Conservation (phyloP, 2,888 invertebrate species). For the Eupithecia exiguata region DNA sequence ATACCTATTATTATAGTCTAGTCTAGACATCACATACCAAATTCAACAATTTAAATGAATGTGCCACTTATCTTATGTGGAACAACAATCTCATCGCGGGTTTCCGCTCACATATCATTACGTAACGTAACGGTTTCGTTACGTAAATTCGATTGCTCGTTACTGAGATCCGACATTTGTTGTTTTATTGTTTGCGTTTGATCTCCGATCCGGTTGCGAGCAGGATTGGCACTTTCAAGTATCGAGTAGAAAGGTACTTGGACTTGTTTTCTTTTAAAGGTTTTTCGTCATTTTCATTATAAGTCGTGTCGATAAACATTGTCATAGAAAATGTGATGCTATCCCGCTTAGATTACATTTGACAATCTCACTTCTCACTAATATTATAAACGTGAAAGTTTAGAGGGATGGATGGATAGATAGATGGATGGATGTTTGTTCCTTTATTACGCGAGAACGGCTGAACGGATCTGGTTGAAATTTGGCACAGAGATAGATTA, state of each 20-base stretch:
- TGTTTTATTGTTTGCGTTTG: conserved; percentile 36
- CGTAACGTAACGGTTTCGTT: conserved; percentile 30
- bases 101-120: conserved; percentile 43
- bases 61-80: conserved; percentile 4
- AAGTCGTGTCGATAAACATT: too few relatives aligned
- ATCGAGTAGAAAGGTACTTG: conserved; percentile 1
- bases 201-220: conserved; percentile 27
- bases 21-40: conserved; percentile 3
- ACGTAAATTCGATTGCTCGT: conserved; percentile 37
- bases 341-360: too few relatives aligned
- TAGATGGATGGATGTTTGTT: too few relatives aligned
- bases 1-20: neutral
- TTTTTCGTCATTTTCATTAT: neutral
- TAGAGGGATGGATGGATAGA: too few relatives aligned
- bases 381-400: too few relatives aligned
- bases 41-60: conserved; percentile 9
- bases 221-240: conserved; percentile 18
- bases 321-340: too few relatives aligned
- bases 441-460: too few relatives aligned
- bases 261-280: neutral
- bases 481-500: too few relatives aligned
- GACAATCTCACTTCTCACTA: too few relatives aligned
- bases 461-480: too few relatives aligned
- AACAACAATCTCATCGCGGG: conserved; percentile 25
- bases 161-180: conserved; percentile 35